Base-by-base conservation (phyloP, 2,113 vertebrate species). In the Urocynchramus pylzowi region DNA sequence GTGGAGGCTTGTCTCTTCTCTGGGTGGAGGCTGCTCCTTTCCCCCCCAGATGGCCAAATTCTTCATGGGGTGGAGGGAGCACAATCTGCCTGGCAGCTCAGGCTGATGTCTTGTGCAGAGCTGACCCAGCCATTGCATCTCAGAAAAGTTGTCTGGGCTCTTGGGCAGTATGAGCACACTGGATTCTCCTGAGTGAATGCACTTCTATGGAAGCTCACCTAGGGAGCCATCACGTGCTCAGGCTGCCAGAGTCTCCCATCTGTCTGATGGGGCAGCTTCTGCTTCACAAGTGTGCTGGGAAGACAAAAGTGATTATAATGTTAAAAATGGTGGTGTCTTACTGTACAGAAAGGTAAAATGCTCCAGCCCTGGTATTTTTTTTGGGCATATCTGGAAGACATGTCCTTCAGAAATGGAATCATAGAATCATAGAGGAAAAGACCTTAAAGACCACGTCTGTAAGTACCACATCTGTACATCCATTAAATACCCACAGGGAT, bases 61-160 rank as follows among this genome's bases (percentile, higher is more conserved):
- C 70, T 31, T 37, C 50, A 6, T 22, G 39, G 11, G 12, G 33
- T 3, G 23, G 10, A 47, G 10, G 0, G 3, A 87, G 45, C 30
- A 18, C 33, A 16, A 50, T 54, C 19, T 6, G 23, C 39, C 35
- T 11, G 4, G 59, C 3, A 3, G 19, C 81, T 31, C 9, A 24
- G 35, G n/a, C 37, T 49, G 69, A 9, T 27, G 37, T 20, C 56
- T 70, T 0, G 0, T 56, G 75, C 49, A 28, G 52, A 16, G 7
- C 33, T 78, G 39, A 45, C 41, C 18, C 42, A 45, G 42, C 19
- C 22, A 3, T 1, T 52, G 56, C 37, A 11, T 33, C 27, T 67
- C 52, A 13, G 42, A 39, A 44, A 37, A 59, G 57, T 6, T 27
- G 11, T n/a, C 24, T 67, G 52, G 37, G 61, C 47, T 37, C 42